Base-by-base conservation (phyloP, 2,113 vertebrate genomes). In the Meles meles region DNA sequence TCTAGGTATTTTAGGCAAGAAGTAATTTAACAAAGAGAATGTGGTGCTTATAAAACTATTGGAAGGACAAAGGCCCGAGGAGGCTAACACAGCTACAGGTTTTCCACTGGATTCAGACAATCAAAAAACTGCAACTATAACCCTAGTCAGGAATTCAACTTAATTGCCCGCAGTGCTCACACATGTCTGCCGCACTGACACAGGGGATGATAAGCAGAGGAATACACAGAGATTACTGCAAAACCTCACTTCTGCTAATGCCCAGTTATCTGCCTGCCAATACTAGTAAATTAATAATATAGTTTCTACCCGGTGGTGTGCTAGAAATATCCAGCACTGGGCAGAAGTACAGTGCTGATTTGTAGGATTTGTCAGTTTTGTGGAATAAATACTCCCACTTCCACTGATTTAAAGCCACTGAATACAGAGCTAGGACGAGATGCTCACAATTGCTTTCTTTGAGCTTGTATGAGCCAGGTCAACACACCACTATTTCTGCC, bases 41-140 rank as follows among this genome's bases (percentile, higher is more conserved):
- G 59, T 55, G 0, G 7, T 87, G 47, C 23, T 96, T 72, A 77
- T 15, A 81, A 90, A 93, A 65, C 21, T 65, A 21, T 85, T 65
- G 17, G 37, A 92, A 93, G 13, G 39, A 20, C 44, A 94, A 93
- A 96, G 25, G 27, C 6, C 11, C 31, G 3, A 79, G 63, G 81
- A 91, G 69, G 0, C 44, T 95, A 67, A 6, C 7, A 29, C 59
- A 74, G 6, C 49, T 79, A 83, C 27, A 87, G 31, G 15, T 63
- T 81, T 69, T 44, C 47, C 37, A 59, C 0, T 76, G 72, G 31
- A 34, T 89, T 91, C 25, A 72, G 61, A 59, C 44, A 65, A 87
- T n/a, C 59, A 61, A 44, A 96, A 96, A 97, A 80, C 5, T 88
- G 25, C 31, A 67, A 34, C 42, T 86, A 31, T 96, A 69, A 74